Base-by-base conservation (phyloP, 1,140 invertebrate species). In the Orussus abietinus region DNA sequence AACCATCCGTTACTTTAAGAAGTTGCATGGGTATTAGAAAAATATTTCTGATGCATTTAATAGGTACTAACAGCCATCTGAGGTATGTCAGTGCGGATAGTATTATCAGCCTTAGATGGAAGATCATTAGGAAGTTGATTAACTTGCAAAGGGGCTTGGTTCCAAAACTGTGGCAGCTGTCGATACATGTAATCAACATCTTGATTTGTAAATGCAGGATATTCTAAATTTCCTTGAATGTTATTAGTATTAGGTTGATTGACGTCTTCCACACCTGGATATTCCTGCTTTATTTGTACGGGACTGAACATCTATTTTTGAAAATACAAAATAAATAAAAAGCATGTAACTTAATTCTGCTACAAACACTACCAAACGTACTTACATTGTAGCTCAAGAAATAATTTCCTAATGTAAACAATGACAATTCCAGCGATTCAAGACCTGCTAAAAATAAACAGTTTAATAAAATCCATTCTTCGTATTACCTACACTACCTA, bases 261-360 rank as follows among this genome's bases (percentile, higher is more conserved):
- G 20, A 53, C 51, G 34, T 72, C 67, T 33, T 72, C 70, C 33
- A 59, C 42, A 44, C 45, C 52, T 38, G 57, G 56, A 49, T 61
- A 72, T 54, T 72, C 70, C 47, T 72, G 62, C 47, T 73, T 73
- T 50, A 73, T 66, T 50, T 68, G 68, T 39, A 72, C 47, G 38
- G 67, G 64, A 52, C 63, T 60, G 48, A 70, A 72, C 70, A 73
- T 73, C 70, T 73, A 47, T 13, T n/a, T n/a, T n/a, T n/a, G n/a
- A 44, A 49, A 39, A 49, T 20, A 33, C 6, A 31, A 38, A 31
- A 42, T 34, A 31, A 41, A 14, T 21, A 25, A 3, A 12, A 19
- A 18, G 11, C 5, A 13, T 12, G 5, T 20, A 36, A 28, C 5
- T 26, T 26, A 1, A 18, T 21, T 32, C 25, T 18, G 26, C 14